These are phyloP conservation scores for Perithous albicinctus DNA, from an alignment of 2,888 invertebrate genomes.

Conservation along the genomic window DNA sequence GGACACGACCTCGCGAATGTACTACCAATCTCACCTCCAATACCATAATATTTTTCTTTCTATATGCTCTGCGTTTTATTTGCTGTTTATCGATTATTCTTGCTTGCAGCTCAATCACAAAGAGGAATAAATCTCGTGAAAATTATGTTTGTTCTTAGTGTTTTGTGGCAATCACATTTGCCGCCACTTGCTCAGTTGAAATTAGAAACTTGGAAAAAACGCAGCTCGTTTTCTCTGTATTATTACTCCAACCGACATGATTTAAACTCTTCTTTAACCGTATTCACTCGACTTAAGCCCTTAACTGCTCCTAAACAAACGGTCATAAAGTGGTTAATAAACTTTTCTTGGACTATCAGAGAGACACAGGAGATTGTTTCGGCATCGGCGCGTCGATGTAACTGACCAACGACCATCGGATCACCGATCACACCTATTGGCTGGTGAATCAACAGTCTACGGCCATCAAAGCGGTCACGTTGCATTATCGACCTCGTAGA, in stretches of 20 bases:
- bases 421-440: slow-evolving; percentile 23
- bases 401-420: slow-evolving; percentile 9
- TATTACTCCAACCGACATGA: not conserved
- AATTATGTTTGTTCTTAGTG: no score
- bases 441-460: slow-evolving; percentile 25
- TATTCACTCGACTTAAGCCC: not conserved
- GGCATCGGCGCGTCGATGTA: slow-evolving; percentile 20
- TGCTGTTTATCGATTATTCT: slow-evolving; percentile 10
- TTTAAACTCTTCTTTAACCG: not conserved
- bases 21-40: slow-evolving; percentile 54
- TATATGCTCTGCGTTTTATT: not conserved
- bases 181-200: no score
- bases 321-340: no score
- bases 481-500: slow-evolving; percentile 62
- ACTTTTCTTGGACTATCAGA: no score
- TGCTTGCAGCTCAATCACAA: slow-evolving; percentile 7
- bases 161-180: no score
- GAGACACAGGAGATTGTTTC: slow-evolving; percentile 11
- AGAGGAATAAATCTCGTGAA: no score
- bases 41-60: slow-evolving; percentile 45
- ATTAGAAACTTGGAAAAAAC: not conserved
- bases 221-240: not conserved
- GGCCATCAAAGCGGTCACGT: slow-evolving; percentile 38
- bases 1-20: slow-evolving; percentile 48
- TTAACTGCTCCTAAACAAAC: not conserved